Conservation (phyloP, 1,140 invertebrate species). For the Brachionus angularis region DNA sequence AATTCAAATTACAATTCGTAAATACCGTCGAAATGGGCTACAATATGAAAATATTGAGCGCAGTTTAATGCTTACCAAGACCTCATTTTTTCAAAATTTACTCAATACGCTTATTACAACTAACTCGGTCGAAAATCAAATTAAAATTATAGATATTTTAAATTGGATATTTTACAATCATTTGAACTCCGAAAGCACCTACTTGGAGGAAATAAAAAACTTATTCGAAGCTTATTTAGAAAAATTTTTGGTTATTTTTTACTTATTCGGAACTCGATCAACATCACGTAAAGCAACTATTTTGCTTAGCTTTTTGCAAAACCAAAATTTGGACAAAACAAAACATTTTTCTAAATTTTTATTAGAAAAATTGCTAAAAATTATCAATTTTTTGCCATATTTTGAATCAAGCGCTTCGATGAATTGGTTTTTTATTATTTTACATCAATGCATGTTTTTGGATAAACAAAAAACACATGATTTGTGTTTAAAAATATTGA, state of each 20-base stretch:
- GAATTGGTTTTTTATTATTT: conserved; percentile 36
- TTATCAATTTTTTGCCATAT: neutral
- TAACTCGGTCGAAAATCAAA: neutral
- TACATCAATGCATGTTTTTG: conserved; percentile 17
- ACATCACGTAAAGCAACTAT: conserved; percentile 20
- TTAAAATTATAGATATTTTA: conserved; percentile 8
- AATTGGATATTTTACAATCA: conserved; percentile 39
- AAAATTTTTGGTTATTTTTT: conserved; percentile 1
- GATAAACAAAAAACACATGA: neutral
- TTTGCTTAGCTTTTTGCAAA: neutral
- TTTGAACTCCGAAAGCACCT: neutral
- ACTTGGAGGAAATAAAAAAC: neutral
- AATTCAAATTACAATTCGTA: conserved; percentile 29
- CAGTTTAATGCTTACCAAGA: neutral
- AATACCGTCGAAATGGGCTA: conserved; percentile 8
- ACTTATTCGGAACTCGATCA: neutral
- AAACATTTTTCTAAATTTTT: neutral
- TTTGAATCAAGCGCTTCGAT: neutral
- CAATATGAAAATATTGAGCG: conserved; percentile 33
- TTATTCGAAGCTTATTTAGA: conserved; percentile 13
- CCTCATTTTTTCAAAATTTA: conserved; percentile 3
- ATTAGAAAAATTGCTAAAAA: neutral
- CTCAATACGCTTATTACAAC: too few species aligned
- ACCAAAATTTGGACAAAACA: neutral
- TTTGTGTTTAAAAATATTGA: neutral